phyloP scores from a whole-genome alignment of 1,140 invertebrate genomes.

The Solen grandis region DNA sequence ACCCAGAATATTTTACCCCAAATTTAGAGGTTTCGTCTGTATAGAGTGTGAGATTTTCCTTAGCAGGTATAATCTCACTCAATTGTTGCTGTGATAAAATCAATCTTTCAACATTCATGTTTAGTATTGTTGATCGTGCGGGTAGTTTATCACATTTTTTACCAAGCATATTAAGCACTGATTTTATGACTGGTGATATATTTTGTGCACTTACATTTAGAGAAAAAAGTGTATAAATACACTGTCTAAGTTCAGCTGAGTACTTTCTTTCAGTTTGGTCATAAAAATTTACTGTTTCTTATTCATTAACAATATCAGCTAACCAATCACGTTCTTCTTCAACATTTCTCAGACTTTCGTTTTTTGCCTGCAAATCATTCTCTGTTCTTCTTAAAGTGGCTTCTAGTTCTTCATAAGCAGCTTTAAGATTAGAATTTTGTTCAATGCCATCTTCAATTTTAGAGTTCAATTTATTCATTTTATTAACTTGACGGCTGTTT shows the following conservation, averaged over 20 bases:
- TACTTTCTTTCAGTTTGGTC: constrained; percentile 10
- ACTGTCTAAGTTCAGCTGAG: constrained; percentile 19
- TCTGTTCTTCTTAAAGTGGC: no score
- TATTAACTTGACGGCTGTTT: no score
- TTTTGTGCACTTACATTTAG: constrained; percentile 26
- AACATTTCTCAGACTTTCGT: not conserved
- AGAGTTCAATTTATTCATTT: no score
- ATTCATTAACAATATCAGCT: constrained; percentile 27
- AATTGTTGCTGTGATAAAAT: constrained; percentile 35
- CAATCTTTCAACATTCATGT: constrained; percentile 42
- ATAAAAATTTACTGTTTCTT: constrained; percentile 18
- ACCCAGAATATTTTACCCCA: constrained; percentile 45
- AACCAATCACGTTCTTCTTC: constrained; percentile 22
- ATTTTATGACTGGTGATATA: not conserved
- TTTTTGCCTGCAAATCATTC: not conserved
- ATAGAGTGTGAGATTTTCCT: constrained; percentile 51
- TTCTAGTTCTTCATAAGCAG: no score
- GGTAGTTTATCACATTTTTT: not conserved
- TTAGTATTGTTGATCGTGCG: constrained; percentile 15
- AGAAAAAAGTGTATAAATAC: constrained; percentile 17
- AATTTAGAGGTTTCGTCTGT: constrained; percentile 61
- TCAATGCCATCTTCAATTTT: no score
- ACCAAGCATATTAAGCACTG: constrained; percentile 11
- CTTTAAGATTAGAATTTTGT: no score
- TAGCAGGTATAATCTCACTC: constrained; percentile 27